Evolutionary conservation across 2,888 invertebrate species (phyloP).

Genomic region (Erebia epiphron): DNA sequence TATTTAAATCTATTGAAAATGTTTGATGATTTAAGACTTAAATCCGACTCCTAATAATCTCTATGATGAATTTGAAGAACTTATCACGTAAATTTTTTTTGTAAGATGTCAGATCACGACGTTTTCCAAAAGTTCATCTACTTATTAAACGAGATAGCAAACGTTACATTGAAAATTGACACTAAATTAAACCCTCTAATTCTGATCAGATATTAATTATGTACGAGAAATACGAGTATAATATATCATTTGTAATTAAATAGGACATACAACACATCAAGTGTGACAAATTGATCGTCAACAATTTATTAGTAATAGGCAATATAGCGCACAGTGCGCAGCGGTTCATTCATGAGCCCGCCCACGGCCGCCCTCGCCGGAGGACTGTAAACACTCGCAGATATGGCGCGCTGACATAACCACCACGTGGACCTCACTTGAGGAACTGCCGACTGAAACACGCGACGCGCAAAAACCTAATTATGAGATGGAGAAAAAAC

Average conservation of each 20-base stretch:
- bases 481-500: not conserved
- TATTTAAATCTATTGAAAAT: no score
- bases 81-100: no score
- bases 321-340: slow-evolving; percentile 9
- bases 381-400: slow-evolving; percentile 31
- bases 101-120: no score
- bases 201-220: not conserved
- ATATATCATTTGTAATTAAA: not conserved
- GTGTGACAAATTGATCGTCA: slow-evolving; percentile 14
- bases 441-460: not conserved
- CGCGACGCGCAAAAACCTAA: slow-evolving; percentile 1
- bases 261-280: slow-evolving; percentile 4
- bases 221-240: not conserved
- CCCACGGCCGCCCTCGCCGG: slow-evolving; percentile 22
- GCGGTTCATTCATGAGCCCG: slow-evolving; percentile 28
- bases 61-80: no score
- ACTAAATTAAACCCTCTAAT: no score
- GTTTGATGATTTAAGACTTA: no score
- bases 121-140: no score
- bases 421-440: slow-evolving; percentile 35
- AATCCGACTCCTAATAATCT: no score
- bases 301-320: slow-evolving; percentile 20
- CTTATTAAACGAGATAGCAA: no score
- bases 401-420: slow-evolving; percentile 55
- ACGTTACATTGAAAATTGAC: no score